Conservation (phyloP, 2,797 vertebrate species). For the Menidia menidia region DNA sequence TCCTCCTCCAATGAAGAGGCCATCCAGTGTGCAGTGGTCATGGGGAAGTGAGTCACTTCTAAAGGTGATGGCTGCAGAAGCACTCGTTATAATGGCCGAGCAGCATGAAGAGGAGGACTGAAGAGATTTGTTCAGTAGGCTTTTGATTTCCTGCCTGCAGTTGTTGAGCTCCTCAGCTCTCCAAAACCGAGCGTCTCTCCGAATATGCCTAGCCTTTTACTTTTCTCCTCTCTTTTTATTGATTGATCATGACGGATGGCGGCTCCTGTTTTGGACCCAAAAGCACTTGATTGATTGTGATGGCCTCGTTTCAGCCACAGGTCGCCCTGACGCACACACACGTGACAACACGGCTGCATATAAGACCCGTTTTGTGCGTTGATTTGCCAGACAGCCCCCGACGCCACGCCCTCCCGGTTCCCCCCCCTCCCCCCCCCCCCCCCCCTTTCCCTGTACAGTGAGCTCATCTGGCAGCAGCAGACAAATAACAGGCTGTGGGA, state of each 20-base stretch:
- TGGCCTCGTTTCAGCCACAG: slow-evolving; percentile 36
- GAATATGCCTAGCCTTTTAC: background rate
- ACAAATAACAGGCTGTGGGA: slow-evolving; percentile 54
- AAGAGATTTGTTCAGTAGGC: slow-evolving; percentile 57
- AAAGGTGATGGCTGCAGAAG: slow-evolving; percentile 51
- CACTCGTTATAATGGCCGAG: slow-evolving; percentile 47
- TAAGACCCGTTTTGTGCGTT: slow-evolving; percentile 48
- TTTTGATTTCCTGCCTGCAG: slow-evolving; percentile 26
- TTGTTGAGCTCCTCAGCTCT: slow-evolving; percentile 8
- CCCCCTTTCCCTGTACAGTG: slow-evolving; percentile 21
- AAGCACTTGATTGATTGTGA: slow-evolving; percentile 67
- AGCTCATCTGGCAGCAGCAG: slow-evolving; percentile 49
- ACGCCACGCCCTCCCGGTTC: slow-evolving; percentile 43
- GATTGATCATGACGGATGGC: slow-evolving; percentile 41
- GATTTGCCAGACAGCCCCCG: slow-evolving; percentile 25
- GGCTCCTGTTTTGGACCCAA: slow-evolving; percentile 8
- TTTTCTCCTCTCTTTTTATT: slow-evolving; percentile 12
- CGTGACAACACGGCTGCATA: slow-evolving; percentile 50
- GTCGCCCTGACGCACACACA: slow-evolving; percentile 42
- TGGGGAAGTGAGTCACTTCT: slow-evolving; percentile 53
- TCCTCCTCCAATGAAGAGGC: slow-evolving; percentile 49
- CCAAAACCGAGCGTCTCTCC: slow-evolving; percentile 14
- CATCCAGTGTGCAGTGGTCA: slow-evolving; percentile 65
- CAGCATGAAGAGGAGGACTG: slow-evolving; percentile 34
- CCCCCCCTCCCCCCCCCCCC: background rate